A percentile compares a stretch with the other conserved stretches of the same genome.
Conservation (phyloP, 35 echinoderm and acorn worm genomes). For the Acanthaster planci region DNA sequence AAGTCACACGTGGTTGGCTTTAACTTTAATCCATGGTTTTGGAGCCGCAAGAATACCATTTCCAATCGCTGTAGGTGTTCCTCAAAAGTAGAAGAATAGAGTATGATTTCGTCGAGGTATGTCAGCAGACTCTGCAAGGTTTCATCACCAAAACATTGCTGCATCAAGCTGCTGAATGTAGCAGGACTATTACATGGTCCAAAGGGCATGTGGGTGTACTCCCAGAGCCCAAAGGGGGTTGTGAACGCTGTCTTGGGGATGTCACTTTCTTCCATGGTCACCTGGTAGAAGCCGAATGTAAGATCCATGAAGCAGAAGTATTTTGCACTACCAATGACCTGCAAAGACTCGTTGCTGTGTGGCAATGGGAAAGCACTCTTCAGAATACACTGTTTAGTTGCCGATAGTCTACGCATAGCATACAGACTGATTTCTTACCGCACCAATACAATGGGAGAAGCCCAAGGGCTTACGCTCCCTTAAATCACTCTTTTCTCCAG, state of each 20-base stretch:
- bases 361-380: slow-evolving; percentile 42
- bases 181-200: slow-evolving; percentile 54
- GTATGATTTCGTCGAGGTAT: too few relatives aligned
- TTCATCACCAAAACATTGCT: too few relatives aligned
- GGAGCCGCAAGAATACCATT: too few relatives aligned
- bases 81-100: too few relatives aligned
- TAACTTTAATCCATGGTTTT: too few relatives aligned
- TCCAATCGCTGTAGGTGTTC: too few relatives aligned
- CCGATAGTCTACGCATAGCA: slow-evolving; percentile 46
- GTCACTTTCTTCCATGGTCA: slow-evolving; percentile 22
- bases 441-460: slow-evolving; percentile 55
- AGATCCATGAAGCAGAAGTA: slow-evolving; percentile 52
- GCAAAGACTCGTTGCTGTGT: slow-evolving; percentile 34
- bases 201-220: slow-evolving; percentile 60
- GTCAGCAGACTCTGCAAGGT: too few relatives aligned
- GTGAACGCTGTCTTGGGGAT: slow-evolving; percentile 60
- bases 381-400: slow-evolving; percentile 17
- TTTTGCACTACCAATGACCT: slow-evolving; percentile 23
- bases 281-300: slow-evolving; percentile 41
- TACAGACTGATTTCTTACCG: slow-evolving; percentile 36
- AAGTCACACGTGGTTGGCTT: too few relatives aligned
- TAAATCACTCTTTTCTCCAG: slow-evolving; percentile 31
- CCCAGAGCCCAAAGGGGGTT: slow-evolving; percentile 28
- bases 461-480: slow-evolving; percentile 49
- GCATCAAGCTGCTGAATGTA: slow-evolving; percentile 40